Percentiles rank a stretch among this genome's conserved stretches.
Conservation (phyloP, 2,113 vertebrate species). For the Pavo muticus region DNA sequence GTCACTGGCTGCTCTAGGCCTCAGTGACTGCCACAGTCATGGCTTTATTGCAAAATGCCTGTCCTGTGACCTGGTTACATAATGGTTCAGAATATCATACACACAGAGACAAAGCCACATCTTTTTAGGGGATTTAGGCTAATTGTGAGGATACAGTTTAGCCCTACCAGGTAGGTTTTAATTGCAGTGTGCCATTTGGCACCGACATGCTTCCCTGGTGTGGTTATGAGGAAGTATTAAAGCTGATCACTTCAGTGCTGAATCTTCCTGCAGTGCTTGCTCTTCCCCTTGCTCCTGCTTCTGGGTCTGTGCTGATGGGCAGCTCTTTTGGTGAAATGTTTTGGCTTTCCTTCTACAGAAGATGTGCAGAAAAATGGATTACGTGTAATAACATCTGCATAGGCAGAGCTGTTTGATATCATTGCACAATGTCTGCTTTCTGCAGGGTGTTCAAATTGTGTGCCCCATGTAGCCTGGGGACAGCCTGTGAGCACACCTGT, state of each 20-base stretch:
- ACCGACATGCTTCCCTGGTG: accelerated
- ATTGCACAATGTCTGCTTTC: background rate
- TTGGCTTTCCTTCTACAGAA: background rate
- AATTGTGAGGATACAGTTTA: background rate
- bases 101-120: background rate
- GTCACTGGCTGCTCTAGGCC: background rate
- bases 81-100: background rate
- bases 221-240: background rate
- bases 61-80: background rate
- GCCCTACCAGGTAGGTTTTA: background rate
- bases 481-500: accelerated
- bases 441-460: accelerated
- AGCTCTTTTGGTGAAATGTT: background rate
- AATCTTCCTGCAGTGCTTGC: background rate
- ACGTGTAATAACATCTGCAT: accelerated
- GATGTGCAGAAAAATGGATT: background rate
- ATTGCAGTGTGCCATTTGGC: background rate
- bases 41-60: background rate
- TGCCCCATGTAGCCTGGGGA: accelerated
- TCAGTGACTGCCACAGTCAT: background rate
- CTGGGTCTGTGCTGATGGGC: background rate
- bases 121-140: background rate
- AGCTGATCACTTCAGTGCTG: background rate
- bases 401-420: background rate
- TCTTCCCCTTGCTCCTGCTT: background rate